A percentile compares a stretch with the other conserved stretches of the same genome.
Conservation (phyloP, 2,797 vertebrate genomes). For the Lateolabrax maculatus region DNA sequence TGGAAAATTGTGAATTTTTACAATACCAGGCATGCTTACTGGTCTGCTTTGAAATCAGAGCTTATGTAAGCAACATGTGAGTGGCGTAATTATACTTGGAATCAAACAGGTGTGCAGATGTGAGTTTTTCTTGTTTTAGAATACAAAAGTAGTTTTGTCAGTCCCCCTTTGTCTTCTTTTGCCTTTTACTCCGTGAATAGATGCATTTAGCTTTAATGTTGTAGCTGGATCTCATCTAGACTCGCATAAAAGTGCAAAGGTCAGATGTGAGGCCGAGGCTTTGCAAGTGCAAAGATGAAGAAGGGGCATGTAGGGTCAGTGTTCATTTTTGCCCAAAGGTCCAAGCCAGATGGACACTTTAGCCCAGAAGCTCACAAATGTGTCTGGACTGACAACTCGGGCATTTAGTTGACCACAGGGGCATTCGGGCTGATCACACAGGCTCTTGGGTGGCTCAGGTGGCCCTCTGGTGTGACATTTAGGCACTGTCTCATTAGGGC, state of each 20-base stretch:
- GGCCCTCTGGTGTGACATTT: constrained; percentile 36
- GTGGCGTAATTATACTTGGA: not conserved
- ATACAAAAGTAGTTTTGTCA: not conserved
- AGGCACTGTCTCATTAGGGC: constrained; percentile 7
- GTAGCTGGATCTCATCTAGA: not conserved
- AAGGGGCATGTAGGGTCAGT: not conserved
- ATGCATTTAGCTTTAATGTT: not conserved
- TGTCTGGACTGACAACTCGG: not conserved
- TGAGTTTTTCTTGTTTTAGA: not conserved
- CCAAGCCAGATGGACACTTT: not conserved
- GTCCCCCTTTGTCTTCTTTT: not conserved
- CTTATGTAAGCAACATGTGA: not conserved
- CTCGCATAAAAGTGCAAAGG: not conserved
- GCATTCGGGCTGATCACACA: not conserved
- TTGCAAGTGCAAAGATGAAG: not conserved
- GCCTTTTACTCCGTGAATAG: not conserved
- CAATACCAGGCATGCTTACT: not conserved
- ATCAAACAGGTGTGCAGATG: not conserved
- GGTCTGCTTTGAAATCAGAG: constrained; percentile 11
- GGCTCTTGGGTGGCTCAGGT: constrained; percentile 17
- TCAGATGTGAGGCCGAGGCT: not conserved
- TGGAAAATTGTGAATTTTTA: not conserved
- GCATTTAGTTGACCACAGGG: not conserved
- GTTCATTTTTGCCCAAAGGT: not conserved
- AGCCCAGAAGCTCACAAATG: not conserved